These are phyloP conservation scores for Charaxes varanes DNA, from an alignment of 1,140 invertebrate species.

Conservation along the genomic window DNA sequence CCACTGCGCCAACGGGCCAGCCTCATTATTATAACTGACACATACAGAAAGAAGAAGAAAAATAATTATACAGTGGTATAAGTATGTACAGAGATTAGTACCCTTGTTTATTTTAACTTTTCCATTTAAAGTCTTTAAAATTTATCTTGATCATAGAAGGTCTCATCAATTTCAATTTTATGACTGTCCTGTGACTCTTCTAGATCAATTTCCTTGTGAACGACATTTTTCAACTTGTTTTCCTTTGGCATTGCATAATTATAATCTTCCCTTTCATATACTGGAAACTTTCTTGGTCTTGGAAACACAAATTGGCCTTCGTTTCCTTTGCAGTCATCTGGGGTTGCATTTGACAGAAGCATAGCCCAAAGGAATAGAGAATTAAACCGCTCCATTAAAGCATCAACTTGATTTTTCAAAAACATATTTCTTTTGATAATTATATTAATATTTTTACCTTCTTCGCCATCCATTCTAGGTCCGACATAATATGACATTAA, in stretches of 20 bases:
- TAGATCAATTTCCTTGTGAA: conserved; percentile 18
- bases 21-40: too few relatives aligned
- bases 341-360: conserved; percentile 39
- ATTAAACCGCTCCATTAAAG: conserved; percentile 48
- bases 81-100: too few relatives aligned
- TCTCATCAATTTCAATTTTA: not conserved
- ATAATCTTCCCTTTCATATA: conserved; percentile 9
- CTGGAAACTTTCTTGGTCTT: not conserved
- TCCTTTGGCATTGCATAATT: conserved; percentile 1
- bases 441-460: conserved; percentile 24
- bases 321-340: conserved; percentile 6
- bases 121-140: too few relatives aligned
- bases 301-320: not conserved
- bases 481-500: conserved; percentile 32
- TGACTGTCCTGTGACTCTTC: conserved; percentile 3
- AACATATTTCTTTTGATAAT: conserved; percentile 31
- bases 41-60: too few relatives aligned
- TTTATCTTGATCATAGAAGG: too few relatives aligned
- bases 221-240: conserved; percentile 7
- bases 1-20: too few relatives aligned
- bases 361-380: conserved; percentile 55
- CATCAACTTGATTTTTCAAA: conserved; percentile 31
- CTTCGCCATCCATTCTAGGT: conserved; percentile 11
- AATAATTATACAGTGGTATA: too few relatives aligned
- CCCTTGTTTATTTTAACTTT: too few relatives aligned